phyloP scores from a whole-genome alignment of 2,113 vertebrate species.

The Petroica traversi region DNA sequence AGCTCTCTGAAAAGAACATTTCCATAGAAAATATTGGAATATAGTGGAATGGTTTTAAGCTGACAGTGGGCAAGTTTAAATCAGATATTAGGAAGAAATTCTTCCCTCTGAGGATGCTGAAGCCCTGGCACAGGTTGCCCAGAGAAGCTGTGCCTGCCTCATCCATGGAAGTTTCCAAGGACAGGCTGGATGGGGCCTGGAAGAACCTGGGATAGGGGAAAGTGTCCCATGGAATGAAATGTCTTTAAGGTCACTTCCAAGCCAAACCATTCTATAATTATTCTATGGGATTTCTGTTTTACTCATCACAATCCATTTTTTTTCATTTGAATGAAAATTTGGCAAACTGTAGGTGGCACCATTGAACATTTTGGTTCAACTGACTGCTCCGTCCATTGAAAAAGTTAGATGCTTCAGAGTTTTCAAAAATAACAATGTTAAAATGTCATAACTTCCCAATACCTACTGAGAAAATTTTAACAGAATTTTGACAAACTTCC shows the following conservation, averaged over 20 bases:
- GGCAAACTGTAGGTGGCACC: background rate
- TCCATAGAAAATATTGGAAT: background rate
- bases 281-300: background rate
- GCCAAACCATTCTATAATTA: background rate
- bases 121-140: rapidly evolving
- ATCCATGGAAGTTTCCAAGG: background rate
- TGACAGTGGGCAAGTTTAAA: background rate
- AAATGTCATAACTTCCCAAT: background rate
- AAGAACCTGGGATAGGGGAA: rapidly evolving
- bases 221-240: too few relatives aligned
- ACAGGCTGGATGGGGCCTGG: rapidly evolving
- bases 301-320: background rate
- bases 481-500: background rate
- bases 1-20: background rate
- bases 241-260: background rate
- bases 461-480: background rate
- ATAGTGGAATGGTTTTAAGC: background rate
- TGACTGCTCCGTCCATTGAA: background rate
- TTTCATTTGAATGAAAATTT: background rate
- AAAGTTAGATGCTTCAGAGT: background rate
- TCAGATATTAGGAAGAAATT: background rate
- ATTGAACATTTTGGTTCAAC: background rate
- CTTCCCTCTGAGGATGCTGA: rapidly evolving
- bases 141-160: background rate
- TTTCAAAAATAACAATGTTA: background rate